Evolutionary conservation across 2,888 invertebrate genomes (phyloP).

Genomic region (Vesta saturnalis): DNA sequence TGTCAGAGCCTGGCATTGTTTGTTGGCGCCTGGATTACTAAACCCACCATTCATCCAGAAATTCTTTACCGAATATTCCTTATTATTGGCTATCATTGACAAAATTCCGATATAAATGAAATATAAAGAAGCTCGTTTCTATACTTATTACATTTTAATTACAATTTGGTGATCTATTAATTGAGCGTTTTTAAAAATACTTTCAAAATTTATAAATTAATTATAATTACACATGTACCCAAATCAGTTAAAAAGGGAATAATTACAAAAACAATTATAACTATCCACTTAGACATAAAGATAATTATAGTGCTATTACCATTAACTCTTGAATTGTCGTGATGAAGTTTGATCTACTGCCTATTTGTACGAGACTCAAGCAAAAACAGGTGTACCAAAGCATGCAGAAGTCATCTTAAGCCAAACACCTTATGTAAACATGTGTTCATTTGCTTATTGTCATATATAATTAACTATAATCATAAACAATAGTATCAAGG

Average conservation of each 20-base stretch:
- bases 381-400: too few relatives aligned
- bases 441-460: too few relatives aligned
- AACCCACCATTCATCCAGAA: conserved; percentile 18
- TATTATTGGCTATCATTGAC: background rate
- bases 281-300: too few relatives aligned
- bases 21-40: conserved; percentile 40
- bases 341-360: too few relatives aligned
- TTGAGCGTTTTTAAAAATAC: background rate
- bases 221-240: background rate
- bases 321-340: too few relatives aligned
- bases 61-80: conserved; percentile 23
- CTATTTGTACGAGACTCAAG: too few relatives aligned
- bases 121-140: conserved; percentile 4
- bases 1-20: conserved; percentile 58
- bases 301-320: too few relatives aligned
- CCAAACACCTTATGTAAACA: too few relatives aligned
- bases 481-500: too few relatives aligned
- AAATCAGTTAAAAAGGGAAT: background rate
- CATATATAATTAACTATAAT: too few relatives aligned
- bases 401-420: too few relatives aligned
- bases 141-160: conserved; percentile 9
- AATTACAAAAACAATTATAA: background rate
- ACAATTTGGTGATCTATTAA: background rate
- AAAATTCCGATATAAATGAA: background rate
- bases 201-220: conserved; percentile 5